Base-by-base conservation (phyloP, 2,888 invertebrate genomes). In the Epistrophe grossulariae region DNA sequence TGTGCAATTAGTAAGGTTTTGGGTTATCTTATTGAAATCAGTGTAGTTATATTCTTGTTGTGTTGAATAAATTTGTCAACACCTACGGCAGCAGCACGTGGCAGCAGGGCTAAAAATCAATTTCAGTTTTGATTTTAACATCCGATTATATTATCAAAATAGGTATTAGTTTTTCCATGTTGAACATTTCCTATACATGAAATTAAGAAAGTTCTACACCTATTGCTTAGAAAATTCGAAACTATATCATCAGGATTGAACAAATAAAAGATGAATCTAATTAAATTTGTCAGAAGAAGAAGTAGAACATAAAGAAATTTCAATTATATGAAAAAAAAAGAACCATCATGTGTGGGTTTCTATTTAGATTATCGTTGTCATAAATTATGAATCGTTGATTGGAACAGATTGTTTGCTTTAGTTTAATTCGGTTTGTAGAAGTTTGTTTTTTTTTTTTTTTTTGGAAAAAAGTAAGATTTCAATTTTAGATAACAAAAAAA, bases 21-120 rank as follows among this genome's bases (percentile, higher is more conserved):
- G 10, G 17, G 50, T 43, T 81, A 76, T 52, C 17, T 70, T 66
- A 60, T 59, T 68, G 43, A 17, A 50, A 68, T 72, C 52, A 35
- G 8, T 55, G 38, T 17, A 8, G 45, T 17, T 55, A 28, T 45
- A 62, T 13, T 48, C 4, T 24, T 45, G 57, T 13, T 48, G 10
- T 24, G 24, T 35, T 45, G 57, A 71, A 72, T 55, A 78, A 50
- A 74, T 81, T 70, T 62, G 76, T 81, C 76, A 62, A 62, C 80
- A 62, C 76, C 76, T 57, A 76, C 80, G n/a, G 3, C 19, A 4
- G 31, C 31, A 19, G 13, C 31, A 52, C 50, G 40, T 71, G 70
- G 24, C 24, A 3, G 70, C 9, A 9, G 55, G 52, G 28, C 2
- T 15, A 10, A 31, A 8, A 55, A 55, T 55, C 28, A 2, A 3